phyloP scores from a whole-genome alignment of 2,113 vertebrate genomes.

The Colistium nudipinnis region DNA sequence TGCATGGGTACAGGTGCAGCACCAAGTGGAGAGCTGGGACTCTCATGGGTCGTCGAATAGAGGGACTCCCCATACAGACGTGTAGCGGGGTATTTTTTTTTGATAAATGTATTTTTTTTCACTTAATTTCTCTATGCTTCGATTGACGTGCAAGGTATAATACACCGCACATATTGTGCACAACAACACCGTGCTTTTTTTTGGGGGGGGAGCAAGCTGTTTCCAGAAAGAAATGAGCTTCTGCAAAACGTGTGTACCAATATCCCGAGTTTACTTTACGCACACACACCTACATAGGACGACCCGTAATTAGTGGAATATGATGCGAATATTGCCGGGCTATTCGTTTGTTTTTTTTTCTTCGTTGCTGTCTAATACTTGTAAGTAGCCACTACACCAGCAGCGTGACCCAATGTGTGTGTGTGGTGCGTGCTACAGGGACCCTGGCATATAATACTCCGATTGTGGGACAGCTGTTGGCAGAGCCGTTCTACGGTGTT shows the following conservation, averaged over 20 bases:
- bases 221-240: too few relatives aligned
- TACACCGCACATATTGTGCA: too few relatives aligned
- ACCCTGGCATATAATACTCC: constrained; percentile 69
- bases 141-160: too few relatives aligned
- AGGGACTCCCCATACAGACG: constrained; percentile 1
- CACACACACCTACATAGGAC: background rate
- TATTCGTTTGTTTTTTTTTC: constrained; percentile 45
- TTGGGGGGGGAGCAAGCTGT: too few relatives aligned
- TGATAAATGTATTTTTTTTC: too few relatives aligned
- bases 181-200: too few relatives aligned
- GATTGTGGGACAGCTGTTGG: constrained; percentile 80
- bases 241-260: too few relatives aligned
- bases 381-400: constrained; percentile 55
- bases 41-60: background rate
- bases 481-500: constrained; percentile 78
- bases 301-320: constrained; percentile 23
- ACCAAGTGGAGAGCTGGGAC: constrained; percentile 14
- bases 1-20: constrained; percentile 52
- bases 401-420: constrained; percentile 33
- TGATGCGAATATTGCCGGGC: constrained; percentile 35
- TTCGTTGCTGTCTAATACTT: constrained; percentile 59
- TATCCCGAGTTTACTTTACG: background rate
- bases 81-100: too few relatives aligned
- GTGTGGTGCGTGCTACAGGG: constrained; percentile 37
- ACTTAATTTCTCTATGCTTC: too few relatives aligned